Evolutionary conservation across 1,140 invertebrate genomes (phyloP).

Genomic region (Drosophila ambigua): DNA sequence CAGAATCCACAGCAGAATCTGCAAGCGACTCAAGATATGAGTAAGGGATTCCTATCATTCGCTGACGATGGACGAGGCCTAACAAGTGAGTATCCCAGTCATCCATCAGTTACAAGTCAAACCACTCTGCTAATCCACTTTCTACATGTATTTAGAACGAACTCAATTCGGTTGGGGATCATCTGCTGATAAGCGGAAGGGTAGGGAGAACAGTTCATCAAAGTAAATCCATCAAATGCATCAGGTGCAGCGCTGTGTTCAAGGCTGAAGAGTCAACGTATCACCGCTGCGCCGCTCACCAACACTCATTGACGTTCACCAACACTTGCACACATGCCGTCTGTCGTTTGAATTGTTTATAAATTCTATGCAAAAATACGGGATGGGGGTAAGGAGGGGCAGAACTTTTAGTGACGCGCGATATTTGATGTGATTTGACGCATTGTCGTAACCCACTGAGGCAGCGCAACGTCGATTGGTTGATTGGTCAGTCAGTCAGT

Average conservation of each 20-base stretch:
- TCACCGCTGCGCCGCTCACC: background rate
- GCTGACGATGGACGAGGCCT: constrained; percentile 92
- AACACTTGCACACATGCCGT: constrained; percentile 8
- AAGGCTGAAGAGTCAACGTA: constrained; percentile 36
- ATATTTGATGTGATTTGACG: constrained; percentile 75
- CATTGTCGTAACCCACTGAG: constrained; percentile 48
- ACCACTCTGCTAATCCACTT: background rate
- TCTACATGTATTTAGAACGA: no score
- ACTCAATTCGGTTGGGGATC: no score
- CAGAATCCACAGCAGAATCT: constrained; percentile 83
- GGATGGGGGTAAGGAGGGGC: constrained; percentile 2
- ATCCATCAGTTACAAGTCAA: background rate
- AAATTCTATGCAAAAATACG: constrained; percentile 53
- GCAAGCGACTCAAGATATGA: constrained; percentile 94
- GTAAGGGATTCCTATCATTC: constrained; percentile 95
- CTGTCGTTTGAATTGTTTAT: constrained; percentile 33
- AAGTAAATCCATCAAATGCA: constrained; percentile 25
- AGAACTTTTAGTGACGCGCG: constrained; percentile 51
- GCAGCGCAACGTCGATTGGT: constrained; percentile 16
- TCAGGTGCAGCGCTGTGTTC: constrained; percentile 38
- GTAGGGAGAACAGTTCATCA: constrained; percentile 20
- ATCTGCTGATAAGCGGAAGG: background rate
- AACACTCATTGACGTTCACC: no score
- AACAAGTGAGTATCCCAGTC: constrained; percentile 89
- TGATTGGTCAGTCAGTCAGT: constrained; percentile 53